A percentile compares a stretch with the other conserved stretches of the same genome.
Evolutionary conservation across 1,140 invertebrate species (phyloP).

Genomic region (Drosophila ogumai): DNA sequence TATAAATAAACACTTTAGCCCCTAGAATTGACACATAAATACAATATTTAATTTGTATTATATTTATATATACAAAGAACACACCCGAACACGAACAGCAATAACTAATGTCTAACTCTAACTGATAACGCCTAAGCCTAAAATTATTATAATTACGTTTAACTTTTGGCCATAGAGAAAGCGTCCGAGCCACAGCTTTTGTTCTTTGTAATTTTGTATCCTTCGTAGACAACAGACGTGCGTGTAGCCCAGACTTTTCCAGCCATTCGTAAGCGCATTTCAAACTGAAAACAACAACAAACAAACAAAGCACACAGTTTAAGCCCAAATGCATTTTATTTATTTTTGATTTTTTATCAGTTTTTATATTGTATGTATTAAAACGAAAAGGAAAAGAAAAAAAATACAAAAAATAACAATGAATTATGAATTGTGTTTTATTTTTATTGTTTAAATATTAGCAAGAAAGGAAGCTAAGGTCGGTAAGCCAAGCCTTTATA

Average conservation of each 20-base stretch:
- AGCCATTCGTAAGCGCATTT: conserved; percentile 45
- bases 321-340: conserved; percentile 55
- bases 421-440: background rate
- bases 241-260: conserved; percentile 30
- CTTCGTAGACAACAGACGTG: conserved; percentile 29
- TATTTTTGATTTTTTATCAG: conserved; percentile 56
- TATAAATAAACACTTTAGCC: conserved; percentile 75
- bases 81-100: conserved; percentile 45
- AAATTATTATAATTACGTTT: conserved; percentile 44
- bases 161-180: conserved; percentile 47
- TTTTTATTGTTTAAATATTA: background rate
- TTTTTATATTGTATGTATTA: conserved; percentile 58
- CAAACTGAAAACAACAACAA: conserved; percentile 27
- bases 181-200: conserved; percentile 42
- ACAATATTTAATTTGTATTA: conserved; percentile 69
- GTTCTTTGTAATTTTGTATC: conserved; percentile 30
- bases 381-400: conserved; percentile 38
- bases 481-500: no score
- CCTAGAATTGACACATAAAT: conserved; percentile 53
- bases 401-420: conserved; percentile 57
- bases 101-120: conserved; percentile 71
- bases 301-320: conserved; percentile 13
- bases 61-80: conserved; percentile 53
- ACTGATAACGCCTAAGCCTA: conserved; percentile 32
- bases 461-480: no score